Percentiles rank a stretch among this genome's conserved stretches.
phyloP scores from a whole-genome alignment of 2,113 vertebrate genomes.

The Phrynosoma blainvillii region DNA sequence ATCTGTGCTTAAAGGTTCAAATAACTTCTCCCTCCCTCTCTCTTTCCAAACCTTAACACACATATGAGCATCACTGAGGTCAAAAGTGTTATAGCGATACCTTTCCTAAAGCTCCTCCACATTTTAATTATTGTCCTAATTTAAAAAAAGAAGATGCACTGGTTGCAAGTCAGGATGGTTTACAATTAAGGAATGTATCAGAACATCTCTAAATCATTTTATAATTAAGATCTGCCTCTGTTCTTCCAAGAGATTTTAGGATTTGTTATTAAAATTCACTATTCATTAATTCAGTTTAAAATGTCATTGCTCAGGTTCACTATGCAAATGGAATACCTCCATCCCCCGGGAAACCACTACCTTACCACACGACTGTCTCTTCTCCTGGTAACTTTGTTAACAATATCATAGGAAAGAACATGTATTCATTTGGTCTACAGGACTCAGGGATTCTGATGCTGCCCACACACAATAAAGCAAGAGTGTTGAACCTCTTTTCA shows the following conservation, averaged over 20 bases:
- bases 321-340: background rate
- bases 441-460: background rate
- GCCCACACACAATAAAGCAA: background rate
- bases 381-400: background rate
- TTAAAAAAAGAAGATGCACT: background rate
- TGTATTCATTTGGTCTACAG: background rate
- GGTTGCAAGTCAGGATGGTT: background rate
- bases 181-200: background rate
- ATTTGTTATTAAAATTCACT: background rate
- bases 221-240: background rate
- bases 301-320: background rate
- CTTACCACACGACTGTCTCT: no score
- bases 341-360: background rate
- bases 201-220: background rate
- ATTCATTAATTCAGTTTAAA: background rate
- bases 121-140: background rate
- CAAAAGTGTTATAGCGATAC: background rate
- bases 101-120: background rate
- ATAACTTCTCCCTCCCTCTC: background rate
- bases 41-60: background rate
- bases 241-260: background rate
- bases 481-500: no score
- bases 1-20: background rate
- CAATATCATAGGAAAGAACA: background rate
- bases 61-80: background rate